Base-by-base conservation (phyloP, 37 sponge, comb jelly and placozoan genomes). In the Amphimedon queenslandica region DNA sequence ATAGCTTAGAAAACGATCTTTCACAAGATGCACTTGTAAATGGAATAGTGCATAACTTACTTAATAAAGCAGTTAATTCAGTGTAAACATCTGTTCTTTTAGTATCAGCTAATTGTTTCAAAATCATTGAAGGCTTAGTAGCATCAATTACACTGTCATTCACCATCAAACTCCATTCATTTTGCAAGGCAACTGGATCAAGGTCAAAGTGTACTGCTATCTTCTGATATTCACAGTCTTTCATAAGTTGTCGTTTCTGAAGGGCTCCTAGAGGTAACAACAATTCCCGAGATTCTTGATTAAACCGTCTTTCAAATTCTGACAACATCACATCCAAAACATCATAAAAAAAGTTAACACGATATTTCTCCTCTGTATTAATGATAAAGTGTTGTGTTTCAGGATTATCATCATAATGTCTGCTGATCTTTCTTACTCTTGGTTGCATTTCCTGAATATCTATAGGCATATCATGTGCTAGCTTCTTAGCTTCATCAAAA, bases 81-180 rank as follows among this genome's bases (percentile, higher is more conserved):
- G 41, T 42, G 55, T 70, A 70, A 40, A 70, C 71, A 70, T 40
- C 29, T 42, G 71, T 70, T 70, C 55, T 4, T 4, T 70, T 70
- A 32, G 39, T 70, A 29, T 70, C 71, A 25, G 71, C 71, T 23
- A 70, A 70, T 25, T 70, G 71, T 53, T 70, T 40, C 31, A 42
- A 42, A 23, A 70, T 70, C 31, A 42, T 42, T 20, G 6, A 70
- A 10, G 55, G 71, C 4, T 42, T 6, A 42, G 55, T 43, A 27
- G 71, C 25, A 70, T 70, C 71, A 70, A 70, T 70, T 31, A n/a
- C 55, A n/a, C 6, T 40, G 55, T 70, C 71, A 70, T 70, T 70
- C 4, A 70, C 28, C 55, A 70, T 11, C 71, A 70, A 31, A 4
- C 13, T 42, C 55, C 71, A 70, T 42, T 70, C 55, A 42, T 5